A percentile compares a stretch with the other conserved stretches of the same genome.
These are phyloP conservation scores for Luffia ferchaultella DNA, from an alignment of 2,888 invertebrate genomes.

Conservation along the genomic window DNA sequence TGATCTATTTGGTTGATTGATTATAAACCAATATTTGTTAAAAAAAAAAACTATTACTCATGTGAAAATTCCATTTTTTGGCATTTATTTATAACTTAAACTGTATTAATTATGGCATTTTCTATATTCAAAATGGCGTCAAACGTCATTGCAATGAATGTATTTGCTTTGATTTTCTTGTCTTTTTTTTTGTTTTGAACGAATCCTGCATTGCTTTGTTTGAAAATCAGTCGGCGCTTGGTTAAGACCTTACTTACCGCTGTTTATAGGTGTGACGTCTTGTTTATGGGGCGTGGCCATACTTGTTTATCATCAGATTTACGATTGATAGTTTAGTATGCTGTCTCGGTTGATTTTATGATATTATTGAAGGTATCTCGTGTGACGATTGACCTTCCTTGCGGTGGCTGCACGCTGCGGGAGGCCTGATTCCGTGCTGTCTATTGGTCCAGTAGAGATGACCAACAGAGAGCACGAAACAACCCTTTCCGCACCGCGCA, in stretches of 20 bases:
- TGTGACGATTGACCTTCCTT: too few relatives aligned
- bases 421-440: too few relatives aligned
- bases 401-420: too few relatives aligned
- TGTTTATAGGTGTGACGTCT: constrained; percentile 89
- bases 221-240: constrained; percentile 60
- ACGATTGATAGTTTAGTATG: constrained; percentile 33
- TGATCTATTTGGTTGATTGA: too few relatives aligned
- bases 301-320: constrained; percentile 50
- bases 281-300: constrained; percentile 83
- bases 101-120: constrained; percentile 1
- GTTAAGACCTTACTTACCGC: constrained; percentile 73
- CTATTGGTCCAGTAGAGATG: too few relatives aligned
- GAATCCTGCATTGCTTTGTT: constrained; percentile 33
- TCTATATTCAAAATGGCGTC: constrained; percentile 52
- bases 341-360: too few relatives aligned
- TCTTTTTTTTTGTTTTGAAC: constrained; percentile 18
- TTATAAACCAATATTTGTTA: too few relatives aligned
- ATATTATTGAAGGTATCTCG: too few relatives aligned
- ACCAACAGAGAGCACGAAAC: too few relatives aligned
- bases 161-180: constrained; percentile 26
- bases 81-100: background rate
- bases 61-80: background rate
- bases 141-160: constrained; percentile 24
- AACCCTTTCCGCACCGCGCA: too few relatives aligned
- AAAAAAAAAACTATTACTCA: too few relatives aligned